phyloP scores from a whole-genome alignment of 2,888 invertebrate species.

The Cabera pusaria region DNA sequence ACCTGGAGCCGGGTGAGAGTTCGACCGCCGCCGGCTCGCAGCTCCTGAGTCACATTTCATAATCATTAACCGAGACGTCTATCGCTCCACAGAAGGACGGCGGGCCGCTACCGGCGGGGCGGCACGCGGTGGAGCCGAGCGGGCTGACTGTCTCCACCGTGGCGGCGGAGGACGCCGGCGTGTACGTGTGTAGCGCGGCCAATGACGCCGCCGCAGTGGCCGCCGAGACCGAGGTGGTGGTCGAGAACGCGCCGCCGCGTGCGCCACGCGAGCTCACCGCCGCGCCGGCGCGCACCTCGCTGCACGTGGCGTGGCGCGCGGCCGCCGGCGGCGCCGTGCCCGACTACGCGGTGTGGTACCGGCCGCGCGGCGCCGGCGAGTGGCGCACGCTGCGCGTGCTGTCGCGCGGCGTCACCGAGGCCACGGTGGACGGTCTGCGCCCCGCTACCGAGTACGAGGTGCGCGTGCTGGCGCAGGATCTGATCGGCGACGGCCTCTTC shows the following conservation, averaged over 20 bases:
- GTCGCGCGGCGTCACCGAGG: conserved; percentile 88
- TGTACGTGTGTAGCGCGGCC: conserved; percentile 91
- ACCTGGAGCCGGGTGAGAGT: conserved; percentile 23
- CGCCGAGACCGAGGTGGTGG: conserved; percentile 90
- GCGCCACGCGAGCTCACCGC: conserved; percentile 95
- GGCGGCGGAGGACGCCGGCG: conserved; percentile 93
- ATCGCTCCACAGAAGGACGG: conserved; percentile 87
- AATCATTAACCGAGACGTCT: too few species aligned
- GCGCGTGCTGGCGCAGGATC: conserved; percentile 94
- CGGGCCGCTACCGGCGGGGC: conserved; percentile 85
- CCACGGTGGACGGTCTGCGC: conserved; percentile 89
- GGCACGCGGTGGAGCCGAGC: conserved; percentile 87
- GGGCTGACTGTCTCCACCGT: conserved; percentile 93
- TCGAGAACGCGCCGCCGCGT: conserved; percentile 94
- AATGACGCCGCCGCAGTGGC: conserved; percentile 95
- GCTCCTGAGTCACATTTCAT: conserved; percentile 16
- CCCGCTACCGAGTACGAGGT: conserved; percentile 93
- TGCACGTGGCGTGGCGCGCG: conserved; percentile 92
- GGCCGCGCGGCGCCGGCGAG: conserved; percentile 88
- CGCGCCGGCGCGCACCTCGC: conserved; percentile 86
- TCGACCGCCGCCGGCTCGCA: conserved; percentile 28
- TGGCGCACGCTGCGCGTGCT: conserved; percentile 93
- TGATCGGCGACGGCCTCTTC: conserved; percentile 93
- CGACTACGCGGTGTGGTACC: conserved; percentile 94
- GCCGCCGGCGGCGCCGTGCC: conserved; percentile 86